A percentile compares a stretch with the other conserved stretches of the same genome.
phyloP scores from a whole-genome alignment of 2,113 vertebrate genomes.

The Gracilinanus agilis region DNA sequence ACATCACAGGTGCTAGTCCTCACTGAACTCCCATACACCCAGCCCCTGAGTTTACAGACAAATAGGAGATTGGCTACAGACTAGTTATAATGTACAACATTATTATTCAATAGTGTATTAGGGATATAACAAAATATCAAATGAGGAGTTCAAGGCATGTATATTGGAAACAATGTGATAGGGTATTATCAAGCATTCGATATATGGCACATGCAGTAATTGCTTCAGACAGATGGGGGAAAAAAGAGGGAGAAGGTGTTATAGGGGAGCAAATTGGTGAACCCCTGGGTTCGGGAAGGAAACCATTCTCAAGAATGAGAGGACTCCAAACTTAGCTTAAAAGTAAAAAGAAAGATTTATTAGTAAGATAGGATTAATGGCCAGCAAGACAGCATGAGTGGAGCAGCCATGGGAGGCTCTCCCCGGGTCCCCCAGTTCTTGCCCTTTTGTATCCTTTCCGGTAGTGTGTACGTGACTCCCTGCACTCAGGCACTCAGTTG shows the following conservation, averaged over 20 bases:
- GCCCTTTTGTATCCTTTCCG: too few species aligned
- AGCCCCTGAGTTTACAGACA: neutral
- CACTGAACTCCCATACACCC: neutral
- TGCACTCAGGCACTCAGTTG: too few species aligned
- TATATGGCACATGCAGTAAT: neutral
- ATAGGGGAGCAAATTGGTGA: too few species aligned
- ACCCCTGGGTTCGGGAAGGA: too few species aligned
- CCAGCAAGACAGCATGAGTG: too few species aligned
- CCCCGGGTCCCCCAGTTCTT: too few species aligned
- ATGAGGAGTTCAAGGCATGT: neutral
- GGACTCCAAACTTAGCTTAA: too few species aligned
- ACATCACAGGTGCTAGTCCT: neutral
- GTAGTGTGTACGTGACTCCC: too few species aligned
- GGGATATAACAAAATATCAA: neutral
- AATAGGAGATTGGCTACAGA: neutral
- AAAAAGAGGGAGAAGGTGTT: neutral
- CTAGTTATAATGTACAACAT: neutral
- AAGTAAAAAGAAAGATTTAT: too few species aligned
- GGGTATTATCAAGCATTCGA: neutral
- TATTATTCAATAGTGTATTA: neutral
- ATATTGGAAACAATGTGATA: neutral
- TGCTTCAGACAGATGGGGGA: neutral
- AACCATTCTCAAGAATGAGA: too few species aligned
- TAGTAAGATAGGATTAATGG: too few species aligned
- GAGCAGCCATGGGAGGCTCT: too few species aligned